Percentiles rank a stretch among this genome's conserved stretches.
These are phyloP conservation scores for Dryobota labecula DNA, from an alignment of 2,888 invertebrate species.

Conservation along the genomic window DNA sequence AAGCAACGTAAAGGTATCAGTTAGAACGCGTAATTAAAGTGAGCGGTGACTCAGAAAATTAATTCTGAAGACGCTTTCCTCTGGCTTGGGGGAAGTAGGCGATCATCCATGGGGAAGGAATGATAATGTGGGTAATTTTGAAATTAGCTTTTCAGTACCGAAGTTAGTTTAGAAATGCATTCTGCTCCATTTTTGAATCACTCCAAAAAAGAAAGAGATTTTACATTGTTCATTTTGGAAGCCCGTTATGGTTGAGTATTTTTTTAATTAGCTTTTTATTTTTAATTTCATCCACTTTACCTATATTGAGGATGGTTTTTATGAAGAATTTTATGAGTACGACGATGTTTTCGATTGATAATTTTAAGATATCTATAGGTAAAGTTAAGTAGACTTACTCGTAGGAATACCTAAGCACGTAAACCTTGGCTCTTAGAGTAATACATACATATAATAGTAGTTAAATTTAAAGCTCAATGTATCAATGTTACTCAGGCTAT, in stretches of 20 bases:
- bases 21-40: constrained; percentile 74
- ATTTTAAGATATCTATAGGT: background rate
- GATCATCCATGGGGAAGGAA: constrained; percentile 55
- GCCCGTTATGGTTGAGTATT: background rate
- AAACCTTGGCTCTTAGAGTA: background rate
- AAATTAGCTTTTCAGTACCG: constrained; percentile 32
- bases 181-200: constrained; percentile 18
- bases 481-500: background rate
- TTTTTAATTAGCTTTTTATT: background rate
- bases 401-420: too few relatives aligned
- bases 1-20: constrained; percentile 44
- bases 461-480: background rate
- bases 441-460: background rate
- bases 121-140: constrained; percentile 42
- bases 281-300: background rate
- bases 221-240: constrained; percentile 34
- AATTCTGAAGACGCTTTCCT: constrained; percentile 73
- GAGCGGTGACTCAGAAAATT: constrained; percentile 81
- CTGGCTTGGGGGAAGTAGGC: constrained; percentile 32
- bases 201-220: constrained; percentile 19
- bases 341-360: background rate
- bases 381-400: background rate
- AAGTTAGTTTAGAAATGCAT: constrained; percentile 39
- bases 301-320: background rate
- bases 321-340: background rate